Evolutionary conservation across 1,140 invertebrate genomes (phyloP).

Genomic region (Asobara japonica): DNA sequence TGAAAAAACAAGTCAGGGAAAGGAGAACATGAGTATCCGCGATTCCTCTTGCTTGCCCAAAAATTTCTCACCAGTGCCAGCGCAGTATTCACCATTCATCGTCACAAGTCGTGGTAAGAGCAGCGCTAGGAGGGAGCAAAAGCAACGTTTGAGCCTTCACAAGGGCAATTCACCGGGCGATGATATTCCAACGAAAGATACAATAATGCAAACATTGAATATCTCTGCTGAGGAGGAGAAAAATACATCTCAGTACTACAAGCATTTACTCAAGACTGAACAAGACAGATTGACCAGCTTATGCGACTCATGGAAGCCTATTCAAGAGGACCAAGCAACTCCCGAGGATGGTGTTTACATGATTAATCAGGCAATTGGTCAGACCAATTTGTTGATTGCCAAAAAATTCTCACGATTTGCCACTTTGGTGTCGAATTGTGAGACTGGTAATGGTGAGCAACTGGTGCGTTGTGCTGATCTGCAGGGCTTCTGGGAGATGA

Average conservation of each 20-base stretch:
- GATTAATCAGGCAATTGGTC: slow-evolving; percentile 75
- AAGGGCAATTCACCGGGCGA: slow-evolving; percentile 28
- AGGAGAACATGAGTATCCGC: not conserved
- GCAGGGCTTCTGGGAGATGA: slow-evolving; percentile 83
- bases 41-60: not conserved
- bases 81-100: slow-evolving; percentile 53
- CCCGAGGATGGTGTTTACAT: slow-evolving; percentile 67
- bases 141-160: slow-evolving; percentile 54
- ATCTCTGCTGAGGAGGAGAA: slow-evolving; percentile 60
- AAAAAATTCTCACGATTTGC: slow-evolving; percentile 77
- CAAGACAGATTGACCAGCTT: slow-evolving; percentile 59
- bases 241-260: slow-evolving; percentile 68
- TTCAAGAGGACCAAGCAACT: slow-evolving; percentile 44
- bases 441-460: slow-evolving; percentile 69
- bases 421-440: slow-evolving; percentile 72
- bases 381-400: slow-evolving; percentile 73
- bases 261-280: slow-evolving; percentile 65
- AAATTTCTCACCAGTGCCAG: slow-evolving; percentile 33
- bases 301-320: slow-evolving; percentile 63
- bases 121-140: slow-evolving; percentile 61
- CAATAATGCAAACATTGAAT: slow-evolving; percentile 54
- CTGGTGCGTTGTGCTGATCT: slow-evolving; percentile 73
- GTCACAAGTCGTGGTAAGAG: slow-evolving; percentile 62
- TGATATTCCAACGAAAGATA: slow-evolving; percentile 58
- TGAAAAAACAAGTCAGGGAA: not conserved